Conservation (phyloP, 2,797 vertebrate species). For the Rhodeus uyekii region DNA sequence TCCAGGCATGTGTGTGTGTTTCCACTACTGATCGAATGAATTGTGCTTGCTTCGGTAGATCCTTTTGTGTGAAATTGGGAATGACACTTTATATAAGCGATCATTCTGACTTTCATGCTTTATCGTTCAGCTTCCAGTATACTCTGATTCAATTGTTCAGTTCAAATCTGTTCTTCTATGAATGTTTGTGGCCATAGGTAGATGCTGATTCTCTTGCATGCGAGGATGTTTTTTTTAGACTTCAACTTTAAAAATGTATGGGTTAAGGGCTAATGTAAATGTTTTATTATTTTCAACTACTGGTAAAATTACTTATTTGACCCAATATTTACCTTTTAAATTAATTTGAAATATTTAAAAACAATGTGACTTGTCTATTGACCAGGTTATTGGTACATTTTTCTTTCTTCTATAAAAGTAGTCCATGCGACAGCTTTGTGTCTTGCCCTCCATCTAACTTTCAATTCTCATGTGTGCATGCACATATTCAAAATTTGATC, state of each 20-base stretch:
- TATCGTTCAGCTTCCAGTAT: constrained; percentile 53
- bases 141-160: constrained; percentile 18
- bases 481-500: neutral
- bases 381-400: neutral
- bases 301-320: neutral
- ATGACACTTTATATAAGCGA: constrained; percentile 60
- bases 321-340: neutral
- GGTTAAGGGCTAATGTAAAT: neutral
- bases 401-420: neutral
- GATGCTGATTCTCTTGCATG: neutral
- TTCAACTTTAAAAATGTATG: neutral
- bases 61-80: constrained; percentile 60
- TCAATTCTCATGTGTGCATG: neutral
- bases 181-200: neutral
- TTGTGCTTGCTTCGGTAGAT: constrained; percentile 43
- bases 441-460: neutral
- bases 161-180: neutral
- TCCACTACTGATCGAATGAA: constrained; percentile 39
- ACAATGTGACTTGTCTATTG: too few species aligned
- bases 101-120: constrained; percentile 60
- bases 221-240: neutral
- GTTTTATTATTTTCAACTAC: neutral
- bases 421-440: neutral
- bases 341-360: too few species aligned
- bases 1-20: neutral